Percentiles rank a stretch among this genome's conserved stretches.
These are phyloP conservation scores for Venustoraphidia nigricollis DNA, from an alignment of 2,888 invertebrate species.

Conservation along the genomic window DNA sequence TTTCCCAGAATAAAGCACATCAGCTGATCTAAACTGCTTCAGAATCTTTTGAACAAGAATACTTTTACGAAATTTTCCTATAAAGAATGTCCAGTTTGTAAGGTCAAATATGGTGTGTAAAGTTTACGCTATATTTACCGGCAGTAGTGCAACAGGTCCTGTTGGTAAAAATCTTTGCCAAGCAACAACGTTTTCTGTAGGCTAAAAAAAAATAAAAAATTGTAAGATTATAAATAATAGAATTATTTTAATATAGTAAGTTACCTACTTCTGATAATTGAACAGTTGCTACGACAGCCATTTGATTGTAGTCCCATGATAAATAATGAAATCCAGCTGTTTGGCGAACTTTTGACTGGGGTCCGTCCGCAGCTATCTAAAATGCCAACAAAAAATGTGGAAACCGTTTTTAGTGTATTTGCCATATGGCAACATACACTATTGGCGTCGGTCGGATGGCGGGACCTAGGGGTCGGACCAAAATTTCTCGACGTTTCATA, in stretches of 20 bases:
- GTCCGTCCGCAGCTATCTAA: slow-evolving; percentile 90
- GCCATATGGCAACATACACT: too few species aligned
- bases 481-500: too few species aligned
- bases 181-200: slow-evolving; percentile 66
- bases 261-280: slow-evolving; percentile 54
- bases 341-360: slow-evolving; percentile 71
- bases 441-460: too few species aligned
- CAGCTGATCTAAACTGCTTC: too few species aligned
- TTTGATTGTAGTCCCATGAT: slow-evolving; percentile 74
- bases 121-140: slow-evolving; percentile 32
- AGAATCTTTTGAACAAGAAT: too few species aligned
- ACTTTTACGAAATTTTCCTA: too few species aligned
- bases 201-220: slow-evolving; percentile 29
- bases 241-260: not conserved
- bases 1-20: too few species aligned
- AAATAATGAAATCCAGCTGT: slow-evolving; percentile 70
- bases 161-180: slow-evolving; percentile 93
- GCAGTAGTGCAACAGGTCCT: slow-evolving; percentile 86
- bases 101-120: too few species aligned
- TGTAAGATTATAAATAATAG: slow-evolving; percentile 1
- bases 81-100: too few species aligned
- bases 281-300: slow-evolving; percentile 85
- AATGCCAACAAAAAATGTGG: slow-evolving; percentile 14
- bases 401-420: too few species aligned
- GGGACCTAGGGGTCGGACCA: too few species aligned